phyloP scores from a whole-genome alignment of 2,888 invertebrate genomes.

The Cephus rjabovi region DNA sequence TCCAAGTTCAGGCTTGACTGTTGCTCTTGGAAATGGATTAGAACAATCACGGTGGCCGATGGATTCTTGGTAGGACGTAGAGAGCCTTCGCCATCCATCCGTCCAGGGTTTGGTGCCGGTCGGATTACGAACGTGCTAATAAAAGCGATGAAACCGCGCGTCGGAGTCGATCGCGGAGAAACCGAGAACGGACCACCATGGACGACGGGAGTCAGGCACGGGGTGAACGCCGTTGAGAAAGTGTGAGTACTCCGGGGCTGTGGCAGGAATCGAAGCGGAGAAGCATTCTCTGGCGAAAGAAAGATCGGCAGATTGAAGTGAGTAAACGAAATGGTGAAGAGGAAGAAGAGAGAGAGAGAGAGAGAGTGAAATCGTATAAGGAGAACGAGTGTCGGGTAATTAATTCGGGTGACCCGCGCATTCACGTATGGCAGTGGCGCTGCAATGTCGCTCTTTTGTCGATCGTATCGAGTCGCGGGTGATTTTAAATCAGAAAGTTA shows the following conservation, averaged over 20 bases:
- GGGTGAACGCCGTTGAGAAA: background rate
- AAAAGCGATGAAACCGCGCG: conserved; percentile 9
- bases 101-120: background rate
- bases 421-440: conserved; percentile 27
- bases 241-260: background rate
- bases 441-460: conserved; percentile 36
- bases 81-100: background rate
- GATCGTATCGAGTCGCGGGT: conserved; percentile 55
- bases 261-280: background rate
- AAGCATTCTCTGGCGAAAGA: background rate
- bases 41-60: background rate
- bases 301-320: conserved; percentile 16
- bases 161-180: conserved; percentile 5
- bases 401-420: conserved; percentile 52
- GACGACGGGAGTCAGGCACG: background rate
- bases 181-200: conserved; percentile 3
- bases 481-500: conserved; percentile 63
- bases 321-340: conserved; percentile 7
- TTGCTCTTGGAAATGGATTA: conserved; percentile 1
- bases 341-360: background rate
- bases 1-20: conserved; percentile 6
- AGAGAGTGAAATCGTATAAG: background rate
- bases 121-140: conserved; percentile 8
- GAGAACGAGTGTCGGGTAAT: conserved; percentile 56
- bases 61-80: background rate